Evolutionary conservation across 2,888 invertebrate species (phyloP), one percentile per base, ranked within the genome.

Genomic region (Trypoxylon attenuatum): DNA sequence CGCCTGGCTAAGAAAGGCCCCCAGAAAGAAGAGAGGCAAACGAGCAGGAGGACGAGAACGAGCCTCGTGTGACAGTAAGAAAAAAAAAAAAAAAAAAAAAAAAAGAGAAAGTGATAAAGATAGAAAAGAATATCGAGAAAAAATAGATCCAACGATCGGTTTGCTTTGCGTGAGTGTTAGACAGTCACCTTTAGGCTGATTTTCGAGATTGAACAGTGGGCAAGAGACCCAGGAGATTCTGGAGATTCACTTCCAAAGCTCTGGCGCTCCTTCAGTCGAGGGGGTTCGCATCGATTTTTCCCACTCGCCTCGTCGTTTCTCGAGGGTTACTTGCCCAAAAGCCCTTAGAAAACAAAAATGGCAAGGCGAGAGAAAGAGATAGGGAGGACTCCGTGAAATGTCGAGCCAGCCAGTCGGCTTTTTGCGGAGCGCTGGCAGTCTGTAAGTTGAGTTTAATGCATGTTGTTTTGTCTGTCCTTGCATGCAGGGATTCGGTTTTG

Each of bases 401-500:
- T 75, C 75, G 75, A 70, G 56, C 56, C 47, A 56, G 75, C 68
- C 73, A 54, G 74, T 63, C 71, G 74, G 69, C 76, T 58, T 73
- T 70, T 75, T 68, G 76, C 71, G 77, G 80, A 82, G 84, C 83
- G 85, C 83, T 76, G 82, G 82, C 85, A 86, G 82, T 85, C 83
- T 86, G 85, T 86, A 85, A 86, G 83, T 85, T 86, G 86, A 86
- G 86, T 90, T 93, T 94, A 94, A 93, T 94, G 94, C 94, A 94
- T 94, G 94, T 94, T 93, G 89, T 90, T 89, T 94, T 94, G 94
- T 94, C 94, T 94, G 94, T 95, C 94, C 89, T 92, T 95, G 95
- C 96, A 95, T 95, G 94, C 96, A 99, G 99, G 99, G 99, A 94
- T 99, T 99, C 95, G 99, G 99, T 95, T 99, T 99, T 96, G 99